Evolutionary conservation across 1,140 invertebrate species (phyloP), one percentile per base, ranked within the genome.

Genomic region (Ceratoteleas bidentatus): DNA sequence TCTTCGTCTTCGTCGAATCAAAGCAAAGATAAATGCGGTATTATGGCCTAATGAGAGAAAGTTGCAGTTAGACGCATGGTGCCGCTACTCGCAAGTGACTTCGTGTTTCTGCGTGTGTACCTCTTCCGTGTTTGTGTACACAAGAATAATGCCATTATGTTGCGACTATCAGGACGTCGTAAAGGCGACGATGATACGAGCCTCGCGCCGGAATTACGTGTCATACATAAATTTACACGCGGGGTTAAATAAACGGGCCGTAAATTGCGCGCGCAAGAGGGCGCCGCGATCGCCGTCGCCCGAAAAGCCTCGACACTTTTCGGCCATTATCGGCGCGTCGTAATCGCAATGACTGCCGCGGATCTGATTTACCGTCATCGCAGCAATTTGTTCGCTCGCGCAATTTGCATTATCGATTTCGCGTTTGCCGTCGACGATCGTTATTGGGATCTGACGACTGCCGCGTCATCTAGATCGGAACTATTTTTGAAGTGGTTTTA

Each of bases 151-250:
- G 50, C 64, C 70, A 83, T 83, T 83, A 79, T 78, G 81, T 58
- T 52, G n/a, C 50, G 65, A 75, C 70, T 83, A 83, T 83, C 75
- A 83, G 74, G 65, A 61, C 65, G 64, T 79, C 74, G 74, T 83
- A 83, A 83, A 69, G 64, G 64, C 70, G 65, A 78, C 74, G 69
- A 68, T 80, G 81, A 83, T 83, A 78, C 38, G 70, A 75, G 70
- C 68, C 60, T 83, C 50, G 62, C 54, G 47, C 45, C 53, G 52
- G 57, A 75, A 83, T 78, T 78, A 78, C 75, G 69, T 69, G 81
- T 58, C 65, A 64, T 75, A 83, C 81, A 83, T 83, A 78, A 83
- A 83, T 78, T 83, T 78, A 78, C 81, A 78, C 56, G 65, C 53
- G 54, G 54, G 64, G 69, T 78, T 75, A 66, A 78, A 83, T 75